Evolutionary conservation across 2,888 invertebrate genomes (phyloP), one percentile per base, ranked within the genome.

Genomic region (Acholoe squamosa): DNA sequence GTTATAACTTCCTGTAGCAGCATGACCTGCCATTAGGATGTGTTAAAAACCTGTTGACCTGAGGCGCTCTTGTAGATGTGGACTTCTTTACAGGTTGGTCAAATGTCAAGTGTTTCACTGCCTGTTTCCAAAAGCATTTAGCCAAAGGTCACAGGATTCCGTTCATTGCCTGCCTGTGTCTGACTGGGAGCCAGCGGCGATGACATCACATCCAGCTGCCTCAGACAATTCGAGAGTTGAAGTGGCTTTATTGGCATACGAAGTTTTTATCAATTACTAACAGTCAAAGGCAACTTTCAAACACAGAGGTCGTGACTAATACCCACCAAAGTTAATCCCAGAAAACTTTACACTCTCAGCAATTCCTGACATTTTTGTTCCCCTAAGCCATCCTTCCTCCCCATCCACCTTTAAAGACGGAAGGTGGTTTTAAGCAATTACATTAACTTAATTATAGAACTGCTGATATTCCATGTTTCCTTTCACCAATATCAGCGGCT

Each of bases 101-200:
- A 71, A 71, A 71, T 71, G 71, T 71, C 71, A 71, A 71, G 71
- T 71, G 71, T 71, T 71, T 71, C 25, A 28, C 71, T 16, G 71
- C 28, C 71, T 71, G 71, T 3, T 3, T 71, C 25, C 31, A 28
- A 25, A 71, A 71, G n/a, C 71, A 71, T 71, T 71, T 71, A 28
- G 71, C 31, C 71, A 71, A 71, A 71, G 71, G 71, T 71, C 71
- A 71, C 28, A 28, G 71, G 28, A 71, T 71, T 71, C 71, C 71
- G 25, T 25, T 71, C 71, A 14, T 31, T 28, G 71, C 31, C 71
- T 71, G n/a, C 22, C 14, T 0, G n/a, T 61, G 61, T 61, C 61
- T 61, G 61, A 61, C 12, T 61, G 22, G 61, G 19, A n/a, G 61
- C 19, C 19, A 19, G 22, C 61, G 61, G 61, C 61, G 61, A 61